Conservation (phyloP, 1,140 invertebrate species). For the Penaeus japonicus region DNA sequence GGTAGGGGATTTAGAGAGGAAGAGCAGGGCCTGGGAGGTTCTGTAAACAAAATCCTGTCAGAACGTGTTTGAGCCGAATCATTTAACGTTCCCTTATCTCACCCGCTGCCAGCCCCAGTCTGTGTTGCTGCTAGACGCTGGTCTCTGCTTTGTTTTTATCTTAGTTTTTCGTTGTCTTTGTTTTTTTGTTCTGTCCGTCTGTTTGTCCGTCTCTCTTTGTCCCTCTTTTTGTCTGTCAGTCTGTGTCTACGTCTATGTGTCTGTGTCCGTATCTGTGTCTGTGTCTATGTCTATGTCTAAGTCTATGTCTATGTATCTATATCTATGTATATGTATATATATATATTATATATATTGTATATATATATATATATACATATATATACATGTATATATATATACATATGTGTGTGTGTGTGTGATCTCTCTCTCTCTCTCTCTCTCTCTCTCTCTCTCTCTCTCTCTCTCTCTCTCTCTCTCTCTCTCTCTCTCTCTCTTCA, state of each 20-base stretch:
- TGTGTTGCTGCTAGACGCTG: too few relatives aligned
- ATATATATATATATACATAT: neutral
- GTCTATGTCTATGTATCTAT: neutral
- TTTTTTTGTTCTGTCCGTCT: neutral
- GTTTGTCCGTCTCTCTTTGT: neutral
- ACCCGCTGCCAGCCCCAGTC: too few relatives aligned
- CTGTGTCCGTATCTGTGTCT: neutral
- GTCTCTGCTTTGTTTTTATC: too few relatives aligned
- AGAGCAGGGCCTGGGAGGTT: too few relatives aligned
- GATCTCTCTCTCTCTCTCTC: too few relatives aligned
- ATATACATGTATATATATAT: neutral
- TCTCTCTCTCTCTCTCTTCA: too few relatives aligned
- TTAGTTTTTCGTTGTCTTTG: neutral
- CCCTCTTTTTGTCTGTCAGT: slow-evolving; percentile 11
- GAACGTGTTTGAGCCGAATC: too few relatives aligned
- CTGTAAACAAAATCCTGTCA: too few relatives aligned
- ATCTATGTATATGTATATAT: neutral
- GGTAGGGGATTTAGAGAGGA: too few relatives aligned
- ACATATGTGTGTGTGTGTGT: neutral
- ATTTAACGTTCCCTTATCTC: too few relatives aligned
- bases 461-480: too few relatives aligned
- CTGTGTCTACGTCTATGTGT: neutral
- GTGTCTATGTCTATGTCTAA: neutral
- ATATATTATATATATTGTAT: neutral
- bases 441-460: too few relatives aligned